Evolutionary conservation across 2,113 vertebrate genomes (phyloP).

Genomic region (Atractosteus spatula): DNA sequence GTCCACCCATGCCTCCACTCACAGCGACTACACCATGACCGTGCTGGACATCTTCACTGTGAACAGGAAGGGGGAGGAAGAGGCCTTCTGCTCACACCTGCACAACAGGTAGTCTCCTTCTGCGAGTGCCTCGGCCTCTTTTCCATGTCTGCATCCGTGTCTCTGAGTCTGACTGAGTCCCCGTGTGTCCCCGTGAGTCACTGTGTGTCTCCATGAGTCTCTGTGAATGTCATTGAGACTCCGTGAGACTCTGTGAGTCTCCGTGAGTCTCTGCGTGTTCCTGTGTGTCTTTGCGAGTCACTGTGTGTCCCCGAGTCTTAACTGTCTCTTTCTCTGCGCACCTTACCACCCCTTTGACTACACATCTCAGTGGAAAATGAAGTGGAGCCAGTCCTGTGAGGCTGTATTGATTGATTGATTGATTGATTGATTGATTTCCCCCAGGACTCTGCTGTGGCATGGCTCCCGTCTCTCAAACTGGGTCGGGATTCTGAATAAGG

Average conservation of each 20-base stretch:
- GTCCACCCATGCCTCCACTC: constrained; percentile 82
- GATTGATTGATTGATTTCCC: background rate
- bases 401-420: no score
- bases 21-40: constrained; percentile 76
- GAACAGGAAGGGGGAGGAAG: constrained; percentile 64
- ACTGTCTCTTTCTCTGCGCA: no score
- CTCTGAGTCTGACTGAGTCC: no score
- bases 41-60: constrained; percentile 75
- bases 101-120: constrained; percentile 66
- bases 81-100: constrained; percentile 64
- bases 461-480: constrained; percentile 86
- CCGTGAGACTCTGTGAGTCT: no score
- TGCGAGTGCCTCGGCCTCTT: background rate
- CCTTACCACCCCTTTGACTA: no score
- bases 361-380: no score
- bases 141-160: background rate
- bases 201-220: background rate
- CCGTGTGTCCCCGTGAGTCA: background rate
- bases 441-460: constrained; percentile 84
- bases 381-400: no score
- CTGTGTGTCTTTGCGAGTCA: no score
- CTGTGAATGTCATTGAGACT: no score
- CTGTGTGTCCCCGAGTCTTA: no score
- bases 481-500: constrained; percentile 82
- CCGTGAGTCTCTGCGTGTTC: no score